Conservation (phyloP, 2,113 vertebrate species). For the Balaenoptera acutorostrata region DNA sequence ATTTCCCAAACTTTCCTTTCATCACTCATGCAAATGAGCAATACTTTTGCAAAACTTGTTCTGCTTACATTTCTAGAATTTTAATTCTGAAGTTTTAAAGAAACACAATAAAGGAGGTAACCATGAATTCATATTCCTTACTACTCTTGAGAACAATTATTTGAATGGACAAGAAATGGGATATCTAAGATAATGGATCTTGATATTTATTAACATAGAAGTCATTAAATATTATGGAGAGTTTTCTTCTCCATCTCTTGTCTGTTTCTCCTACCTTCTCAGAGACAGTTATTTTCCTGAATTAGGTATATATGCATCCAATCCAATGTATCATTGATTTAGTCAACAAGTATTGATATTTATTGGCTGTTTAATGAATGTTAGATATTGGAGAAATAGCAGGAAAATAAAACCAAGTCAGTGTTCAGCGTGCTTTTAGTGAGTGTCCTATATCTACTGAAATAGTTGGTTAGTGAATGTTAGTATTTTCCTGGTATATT, state of each 20-base stretch:
- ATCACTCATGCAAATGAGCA: slow-evolving; percentile 30
- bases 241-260: not conserved
- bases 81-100: not conserved
- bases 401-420: not conserved
- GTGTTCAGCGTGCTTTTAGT: not conserved
- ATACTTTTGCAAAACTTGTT: not conserved
- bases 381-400: not conserved
- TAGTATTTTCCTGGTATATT: not conserved
- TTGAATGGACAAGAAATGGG: not conserved
- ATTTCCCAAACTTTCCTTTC: slow-evolving; percentile 23
- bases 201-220: not conserved
- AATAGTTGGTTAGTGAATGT: not conserved
- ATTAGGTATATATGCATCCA: not conserved
- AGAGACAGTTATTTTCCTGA: not conserved
- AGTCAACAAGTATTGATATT: not conserved
- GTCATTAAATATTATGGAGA: not conserved
- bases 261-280: not conserved
- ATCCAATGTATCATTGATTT: not conserved
- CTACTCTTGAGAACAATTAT: not conserved
- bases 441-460: not conserved
- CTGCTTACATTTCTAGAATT: not conserved
- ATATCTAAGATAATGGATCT: not conserved
- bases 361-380: not conserved
- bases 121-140: not conserved
- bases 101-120: not conserved